Conservation (phyloP, 2,797 vertebrate species). For the Acanthurus tractus region DNA sequence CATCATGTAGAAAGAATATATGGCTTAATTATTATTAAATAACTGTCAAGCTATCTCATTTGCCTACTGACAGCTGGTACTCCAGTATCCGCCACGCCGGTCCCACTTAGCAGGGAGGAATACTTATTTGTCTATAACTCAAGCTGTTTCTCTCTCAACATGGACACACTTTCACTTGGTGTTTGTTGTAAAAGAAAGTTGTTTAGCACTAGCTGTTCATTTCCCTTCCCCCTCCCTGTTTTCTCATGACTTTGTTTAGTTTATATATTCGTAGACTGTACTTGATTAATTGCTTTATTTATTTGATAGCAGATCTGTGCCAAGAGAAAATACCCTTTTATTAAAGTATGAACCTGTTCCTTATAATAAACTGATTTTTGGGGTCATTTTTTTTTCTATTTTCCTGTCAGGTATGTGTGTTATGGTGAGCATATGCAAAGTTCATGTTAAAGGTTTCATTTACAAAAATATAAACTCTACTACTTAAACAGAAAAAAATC, state of each 20-base stretch:
- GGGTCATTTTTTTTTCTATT: slow-evolving; percentile 42
- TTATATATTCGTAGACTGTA: slow-evolving; percentile 81
- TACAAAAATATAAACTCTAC: not conserved
- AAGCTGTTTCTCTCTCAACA: slow-evolving; percentile 30
- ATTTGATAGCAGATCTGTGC: slow-evolving; percentile 91
- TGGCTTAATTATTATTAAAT: slow-evolving; percentile 79
- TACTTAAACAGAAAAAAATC: not conserved
- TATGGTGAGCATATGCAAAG: not conserved
- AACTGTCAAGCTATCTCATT: slow-evolving; percentile 58
- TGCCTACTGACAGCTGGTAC: slow-evolving; percentile 55
- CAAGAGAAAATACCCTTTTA: slow-evolving; percentile 85
- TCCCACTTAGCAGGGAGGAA: slow-evolving; percentile 43
- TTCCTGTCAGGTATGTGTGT: not conserved
- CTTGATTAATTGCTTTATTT: slow-evolving; percentile 90
- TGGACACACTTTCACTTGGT: slow-evolving; percentile 53
- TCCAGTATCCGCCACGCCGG: slow-evolving; percentile 31
- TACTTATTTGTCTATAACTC: slow-evolving; percentile 34
- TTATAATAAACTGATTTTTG: slow-evolving; percentile 56
- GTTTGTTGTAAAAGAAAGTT: slow-evolving; percentile 80
- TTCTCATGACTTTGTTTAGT: slow-evolving; percentile 85
- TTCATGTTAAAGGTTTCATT: not conserved
- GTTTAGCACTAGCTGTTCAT: slow-evolving; percentile 66
- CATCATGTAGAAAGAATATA: slow-evolving; percentile 84
- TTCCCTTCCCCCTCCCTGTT: slow-evolving; percentile 52
- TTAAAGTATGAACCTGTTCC: slow-evolving; percentile 88